phyloP scores from a whole-genome alignment of 2,888 invertebrate genomes.

The Cantharis rufa region DNA sequence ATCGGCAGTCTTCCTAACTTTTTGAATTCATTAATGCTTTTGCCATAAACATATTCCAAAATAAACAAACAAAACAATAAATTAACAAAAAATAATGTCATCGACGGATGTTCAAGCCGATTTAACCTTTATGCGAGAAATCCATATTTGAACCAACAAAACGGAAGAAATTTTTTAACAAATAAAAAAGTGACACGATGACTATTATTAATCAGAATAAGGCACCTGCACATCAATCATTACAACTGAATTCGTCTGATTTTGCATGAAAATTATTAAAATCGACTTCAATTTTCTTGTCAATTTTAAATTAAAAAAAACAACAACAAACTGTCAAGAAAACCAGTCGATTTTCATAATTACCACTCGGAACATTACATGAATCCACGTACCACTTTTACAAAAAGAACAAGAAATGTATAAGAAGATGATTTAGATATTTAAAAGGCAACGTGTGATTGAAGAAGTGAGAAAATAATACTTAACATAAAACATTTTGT shows the following conservation, averaged over 20 bases:
- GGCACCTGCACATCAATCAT: slow-evolving; percentile 23
- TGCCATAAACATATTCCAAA: neutral
- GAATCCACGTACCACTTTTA: neutral
- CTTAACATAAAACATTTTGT: neutral
- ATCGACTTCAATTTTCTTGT: neutral
- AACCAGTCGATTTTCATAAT: neutral
- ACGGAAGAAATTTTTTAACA: neutral
- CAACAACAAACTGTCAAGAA: neutral
- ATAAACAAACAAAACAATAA: neutral
- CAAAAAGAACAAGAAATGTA: neutral
- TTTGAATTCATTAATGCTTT: neutral
- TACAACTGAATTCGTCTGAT: neutral
- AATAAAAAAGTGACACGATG: neutral
- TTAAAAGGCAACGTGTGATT: neutral
- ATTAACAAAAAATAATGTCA: neutral
- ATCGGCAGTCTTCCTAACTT: neutral
- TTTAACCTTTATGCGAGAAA: neutral
- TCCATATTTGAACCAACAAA: neutral
- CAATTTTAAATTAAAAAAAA: neutral
- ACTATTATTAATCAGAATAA: slow-evolving; percentile 15
- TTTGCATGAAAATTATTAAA: neutral
- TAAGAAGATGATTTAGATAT: neutral
- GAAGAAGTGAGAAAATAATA: neutral
- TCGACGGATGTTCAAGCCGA: neutral
- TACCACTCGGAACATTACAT: neutral